Evolutionary conservation across 2,113 vertebrate genomes (phyloP), one percentile per base, ranked within the genome.

Genomic region (Cnemophilus loriae): DNA sequence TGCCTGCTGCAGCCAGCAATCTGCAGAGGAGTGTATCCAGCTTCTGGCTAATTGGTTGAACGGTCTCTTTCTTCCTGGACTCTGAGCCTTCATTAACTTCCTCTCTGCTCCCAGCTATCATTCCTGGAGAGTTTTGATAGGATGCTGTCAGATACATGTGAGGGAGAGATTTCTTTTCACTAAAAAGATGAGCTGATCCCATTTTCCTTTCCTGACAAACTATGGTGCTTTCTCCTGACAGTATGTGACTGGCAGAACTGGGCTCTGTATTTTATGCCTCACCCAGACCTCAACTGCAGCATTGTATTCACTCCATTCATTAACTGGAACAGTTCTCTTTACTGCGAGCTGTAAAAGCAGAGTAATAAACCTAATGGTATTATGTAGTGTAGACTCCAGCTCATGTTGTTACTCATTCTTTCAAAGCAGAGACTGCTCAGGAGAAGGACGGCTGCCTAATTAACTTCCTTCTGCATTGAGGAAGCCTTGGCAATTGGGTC

Each of bases 281-380:
- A 78, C 14, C 4, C 28, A 74, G 52, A 83, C 67, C 83, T 89
- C 46, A n/a, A 56, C 70, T 84, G 83, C 53, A 90, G 69, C 52
- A 78, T 0, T 78, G 15, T 64, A 89, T 73, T 68, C 27, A 52
- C 47, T 93, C 94, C 16, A 67, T 91, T 93, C 49, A 84, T 74
- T 94, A 92, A 90, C 30, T 71, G 83, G 73, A 84, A 44, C 64
- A 73, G 19, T 56, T n/a, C 30, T 64, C 35, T 90, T 94, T 81
- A 71, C 44, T 82, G 83, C 1, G 19, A 78, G 60, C 56, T 87
- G 41, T 88, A 81, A 84, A 90, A 71, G 4, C 26, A 16, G 21
- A 90, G 80, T 32, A 95, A 92, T 87, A 88, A 94, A 89, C 73
- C 30, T 90, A 89, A 94, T 76, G 69, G 61, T 30, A 69, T 94